Base-by-base conservation (phyloP, 1,140 invertebrate species). In the Drosophila busckii region DNA sequence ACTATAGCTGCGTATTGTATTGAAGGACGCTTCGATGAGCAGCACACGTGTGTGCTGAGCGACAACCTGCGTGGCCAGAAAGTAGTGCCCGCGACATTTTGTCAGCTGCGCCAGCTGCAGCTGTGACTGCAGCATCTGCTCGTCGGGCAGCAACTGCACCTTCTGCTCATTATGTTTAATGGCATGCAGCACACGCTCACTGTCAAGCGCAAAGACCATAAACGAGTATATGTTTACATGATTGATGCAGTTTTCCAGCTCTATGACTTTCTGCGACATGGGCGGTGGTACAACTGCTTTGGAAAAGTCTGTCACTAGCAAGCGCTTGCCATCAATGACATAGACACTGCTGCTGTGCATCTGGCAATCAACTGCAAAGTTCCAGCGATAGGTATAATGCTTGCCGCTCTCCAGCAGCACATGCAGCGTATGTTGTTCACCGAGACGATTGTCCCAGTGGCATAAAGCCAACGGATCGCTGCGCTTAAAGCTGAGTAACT, bases 221-320 rank as follows among this genome's bases (percentile, higher is more conserved):
- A n/a, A n/a, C n/a, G n/a, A n/a, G 61, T 66, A 15, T 73, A 84
- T 0, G 84, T 38, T 16, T 56, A 82, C 8, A 82, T 1, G 3
- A 62, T 92, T 92, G 3, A 93, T 89, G 61, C 89, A 70, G 34
- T 87, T 69, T 0, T 89, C 82, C 38, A 92, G 75, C 17, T 90
- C 63, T 17, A 95, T 70, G 66, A 89, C 88, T 46, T 90, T 89
- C 28, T 93, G 92, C 32, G 90, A 90, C 93, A 96, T 93, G 32
- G 96, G 96, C 3, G 96, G 96, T 26, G 96, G 96, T 4, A 96
- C 89, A 16, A 95, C 89, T 37, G 90, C 90, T 44, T 91, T 80
- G 63, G 90, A 90, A 66, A 97, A 95, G 32, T 91, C 90, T 6
- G 95, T 96, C 15, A 96, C 32, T 12, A 94, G 86, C 10, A 94